A percentile compares a stretch with the other conserved stretches of the same genome.
phyloP scores from a whole-genome alignment of 2,888 invertebrate species.

The Sarcophaga carnaria region DNA sequence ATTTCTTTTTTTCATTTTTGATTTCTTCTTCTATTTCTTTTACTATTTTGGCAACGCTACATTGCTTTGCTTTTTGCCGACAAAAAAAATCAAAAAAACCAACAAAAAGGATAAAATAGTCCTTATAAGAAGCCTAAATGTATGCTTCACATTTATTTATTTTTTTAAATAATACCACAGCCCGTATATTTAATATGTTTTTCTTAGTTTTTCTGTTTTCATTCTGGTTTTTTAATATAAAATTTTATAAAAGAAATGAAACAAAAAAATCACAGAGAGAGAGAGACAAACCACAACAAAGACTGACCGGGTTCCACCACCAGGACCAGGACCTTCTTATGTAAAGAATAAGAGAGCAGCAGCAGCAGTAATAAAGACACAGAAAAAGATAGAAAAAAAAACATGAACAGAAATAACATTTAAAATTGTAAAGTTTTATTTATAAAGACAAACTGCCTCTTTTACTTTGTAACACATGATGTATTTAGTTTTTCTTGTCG shows the following conservation, averaged over 20 bases:
- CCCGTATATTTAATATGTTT: slow-evolving; percentile 64
- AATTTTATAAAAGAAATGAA: slow-evolving; percentile 6
- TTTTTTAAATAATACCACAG: slow-evolving; percentile 48
- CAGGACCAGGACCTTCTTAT: slow-evolving; percentile 3
- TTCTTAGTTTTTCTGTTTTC: slow-evolving; percentile 30
- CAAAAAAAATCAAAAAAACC: neutral
- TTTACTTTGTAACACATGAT: neutral
- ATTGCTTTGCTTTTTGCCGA: neutral
- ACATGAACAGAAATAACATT: slow-evolving; percentile 57
- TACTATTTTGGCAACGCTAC: slow-evolving; percentile 47
- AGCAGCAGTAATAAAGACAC: too few relatives aligned
- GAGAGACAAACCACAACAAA: slow-evolving; percentile 61
- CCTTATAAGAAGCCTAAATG: slow-evolving; percentile 42
- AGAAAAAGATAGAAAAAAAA: neutral
- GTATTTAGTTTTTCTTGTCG: neutral
- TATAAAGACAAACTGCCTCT: slow-evolving; percentile 50
- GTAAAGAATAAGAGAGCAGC: neutral
- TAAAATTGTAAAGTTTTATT: slow-evolving; percentile 68
- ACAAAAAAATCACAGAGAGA: slow-evolving; percentile 42
- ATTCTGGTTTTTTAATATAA: slow-evolving; percentile 14
- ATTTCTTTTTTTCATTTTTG: slow-evolving; percentile 37
- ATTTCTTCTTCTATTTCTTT: slow-evolving; percentile 3
- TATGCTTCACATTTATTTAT: slow-evolving; percentile 54
- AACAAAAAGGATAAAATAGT: too few relatives aligned
- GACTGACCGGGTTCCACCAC: slow-evolving; percentile 27